Base-by-base conservation (phyloP, 2,888 invertebrate genomes). In the Chloromyia formosa region DNA sequence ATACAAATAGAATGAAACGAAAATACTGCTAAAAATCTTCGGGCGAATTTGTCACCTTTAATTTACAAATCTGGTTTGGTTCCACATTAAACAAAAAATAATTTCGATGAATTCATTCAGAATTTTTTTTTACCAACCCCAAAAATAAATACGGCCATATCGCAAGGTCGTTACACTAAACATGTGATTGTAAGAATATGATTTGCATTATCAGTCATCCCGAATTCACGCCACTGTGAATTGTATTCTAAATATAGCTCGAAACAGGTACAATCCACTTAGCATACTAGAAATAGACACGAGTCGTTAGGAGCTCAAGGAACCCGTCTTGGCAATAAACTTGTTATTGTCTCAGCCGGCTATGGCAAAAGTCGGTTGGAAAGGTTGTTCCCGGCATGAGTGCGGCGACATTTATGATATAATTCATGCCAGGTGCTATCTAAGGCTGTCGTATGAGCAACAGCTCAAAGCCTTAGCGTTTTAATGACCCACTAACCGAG, bases 401-500 rank as follows among this genome's bases (percentile, higher is more conserved):
- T 20, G 16, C 35, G 1, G 18, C n/a, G 18, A 27, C 54, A 54
- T 20, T 71, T 7, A 35, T 20, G 35, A 56, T 45, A 18, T n/a
- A 40, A 23, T 71, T 56, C 35, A 27, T 7, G 71, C 35, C 71
- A 71, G 58, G 58, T 58, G 58, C 23, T 12, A 42, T 64, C 64
- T 64, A 64, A 20, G 42, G 42, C 20, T 40, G 18, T 2, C 4
- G 14, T 27, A 14, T 56, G n/a, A 12, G 49, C 20, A 35, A 4
- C 2, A 35, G 27, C 27, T 35, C 27, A 20, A 58, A 71, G 71
- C 40, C 56, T 56, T 35, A 35, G 10, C 58, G 40, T 71, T 71
- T 71, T 40, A 58, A 56, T 76, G 76, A 73, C 76, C 74, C 35
- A 76, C 75, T 76, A 76, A 75, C 76, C 76, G 68, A 69, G 54